Evolutionary conservation across 2,797 vertebrate genomes (phyloP).

Genomic region (Clamator glandarius): DNA sequence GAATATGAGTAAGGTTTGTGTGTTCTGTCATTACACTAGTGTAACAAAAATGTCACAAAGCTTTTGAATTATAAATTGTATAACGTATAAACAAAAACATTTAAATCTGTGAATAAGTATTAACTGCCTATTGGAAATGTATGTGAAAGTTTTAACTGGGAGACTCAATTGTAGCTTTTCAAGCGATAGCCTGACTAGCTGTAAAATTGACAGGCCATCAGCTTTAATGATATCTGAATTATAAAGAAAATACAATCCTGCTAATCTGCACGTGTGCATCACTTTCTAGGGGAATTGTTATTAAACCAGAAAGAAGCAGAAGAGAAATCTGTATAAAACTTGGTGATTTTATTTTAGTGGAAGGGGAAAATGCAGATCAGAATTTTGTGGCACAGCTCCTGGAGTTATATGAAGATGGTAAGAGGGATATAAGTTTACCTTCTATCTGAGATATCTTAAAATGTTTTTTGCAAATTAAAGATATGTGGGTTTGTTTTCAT

Average conservation of each 20-base stretch:
- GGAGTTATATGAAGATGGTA: conserved; percentile 88
- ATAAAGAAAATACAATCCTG: background rate
- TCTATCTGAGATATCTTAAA: background rate
- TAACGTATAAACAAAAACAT: background rate
- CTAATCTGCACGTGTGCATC: background rate
- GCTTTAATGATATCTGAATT: background rate
- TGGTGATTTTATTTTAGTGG: conserved; percentile 88
- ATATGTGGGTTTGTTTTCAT: background rate
- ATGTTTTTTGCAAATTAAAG: background rate
- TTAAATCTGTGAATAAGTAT: background rate
- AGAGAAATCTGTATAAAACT: conserved; percentile 68
- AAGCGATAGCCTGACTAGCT: background rate
- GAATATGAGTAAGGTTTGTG: background rate
- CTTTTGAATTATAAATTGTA: background rate
- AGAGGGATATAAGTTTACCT: conserved; percentile 46
- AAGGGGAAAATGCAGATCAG: conserved; percentile 82
- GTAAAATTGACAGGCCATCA: background rate
- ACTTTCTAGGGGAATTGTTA: conserved; percentile 79
- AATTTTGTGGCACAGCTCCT: conserved; percentile 88
- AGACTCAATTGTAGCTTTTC: background rate
- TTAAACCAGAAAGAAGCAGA: conserved; percentile 75
- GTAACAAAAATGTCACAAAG: background rate
- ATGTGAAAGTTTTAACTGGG: background rate
- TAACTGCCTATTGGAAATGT: background rate
- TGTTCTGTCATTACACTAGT: fast-evolving